Evolutionary conservation across 2,888 invertebrate genomes (phyloP).

Genomic region (Lysandra coridon): DNA sequence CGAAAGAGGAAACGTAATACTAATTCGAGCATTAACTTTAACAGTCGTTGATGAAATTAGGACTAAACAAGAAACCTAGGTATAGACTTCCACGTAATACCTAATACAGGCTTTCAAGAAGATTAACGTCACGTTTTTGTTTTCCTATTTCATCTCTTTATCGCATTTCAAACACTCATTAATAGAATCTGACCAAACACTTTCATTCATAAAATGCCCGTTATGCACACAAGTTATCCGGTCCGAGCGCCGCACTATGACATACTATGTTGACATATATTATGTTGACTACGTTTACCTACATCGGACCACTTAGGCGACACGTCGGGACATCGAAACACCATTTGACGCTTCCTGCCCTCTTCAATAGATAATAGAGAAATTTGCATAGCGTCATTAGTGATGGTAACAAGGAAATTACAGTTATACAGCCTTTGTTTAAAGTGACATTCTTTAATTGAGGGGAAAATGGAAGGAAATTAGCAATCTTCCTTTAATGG

Average conservation of each 20-base stretch:
- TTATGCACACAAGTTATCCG: conserved; percentile 2
- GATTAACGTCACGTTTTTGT: too few species aligned
- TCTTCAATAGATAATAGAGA: conserved; percentile 49
- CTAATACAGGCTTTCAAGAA: too few species aligned
- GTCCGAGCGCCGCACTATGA: conserved; percentile 17
- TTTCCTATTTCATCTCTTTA: neutral
- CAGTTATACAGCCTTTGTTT: neutral
- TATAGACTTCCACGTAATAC: too few species aligned
- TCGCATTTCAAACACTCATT: conserved; percentile 1
- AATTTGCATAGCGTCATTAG: neutral
- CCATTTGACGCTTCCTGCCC: conserved; percentile 79
- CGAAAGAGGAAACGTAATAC: too few species aligned
- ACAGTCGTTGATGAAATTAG: too few species aligned
- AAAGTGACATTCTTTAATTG: neutral
- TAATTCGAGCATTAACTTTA: too few species aligned
- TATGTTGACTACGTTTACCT: conserved; percentile 74
- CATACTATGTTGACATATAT: conserved; percentile 65
- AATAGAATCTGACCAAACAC: conserved; percentile 44
- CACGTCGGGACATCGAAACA: conserved; percentile 74
- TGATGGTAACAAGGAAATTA: neutral
- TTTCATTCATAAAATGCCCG: conserved; percentile 33
- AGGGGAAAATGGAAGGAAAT: neutral
- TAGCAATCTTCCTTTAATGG: too few species aligned
- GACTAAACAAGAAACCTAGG: too few species aligned
- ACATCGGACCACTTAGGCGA: conserved; percentile 74